Evolutionary conservation across 2,797 vertebrate species (phyloP).

Genomic region (Megaceryle alcyon): DNA sequence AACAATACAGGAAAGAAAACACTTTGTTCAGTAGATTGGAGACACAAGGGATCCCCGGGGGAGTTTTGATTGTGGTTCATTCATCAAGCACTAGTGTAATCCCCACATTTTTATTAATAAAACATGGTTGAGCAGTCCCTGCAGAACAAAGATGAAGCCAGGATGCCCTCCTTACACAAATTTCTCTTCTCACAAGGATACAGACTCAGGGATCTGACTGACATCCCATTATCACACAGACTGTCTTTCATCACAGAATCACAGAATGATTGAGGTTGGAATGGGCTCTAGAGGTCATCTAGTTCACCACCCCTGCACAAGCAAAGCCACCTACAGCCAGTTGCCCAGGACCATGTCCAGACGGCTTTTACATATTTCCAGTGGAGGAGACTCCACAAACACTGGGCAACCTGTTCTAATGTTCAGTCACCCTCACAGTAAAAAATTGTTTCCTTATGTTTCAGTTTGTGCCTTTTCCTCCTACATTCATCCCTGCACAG

Average conservation of each 20-base stretch:
- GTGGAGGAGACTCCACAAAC: neutral
- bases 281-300: too few relatives aligned
- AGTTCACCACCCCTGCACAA: too few relatives aligned
- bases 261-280: too few relatives aligned
- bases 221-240: neutral
- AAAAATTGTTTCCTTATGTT: neutral
- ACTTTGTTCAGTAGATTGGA: neutral
- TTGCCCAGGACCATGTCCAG: too few relatives aligned
- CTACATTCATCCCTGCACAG: neutral
- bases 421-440: neutral
- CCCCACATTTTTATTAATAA: neutral
- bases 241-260: neutral
- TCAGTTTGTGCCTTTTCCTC: neutral
- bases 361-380: neutral
- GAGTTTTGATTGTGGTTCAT: neutral
- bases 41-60: neutral
- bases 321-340: too few relatives aligned
- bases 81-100: neutral
- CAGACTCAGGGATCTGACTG: neutral
- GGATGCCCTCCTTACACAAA: neutral
- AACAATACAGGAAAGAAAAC: neutral
- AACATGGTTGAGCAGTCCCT: neutral
- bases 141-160: neutral
- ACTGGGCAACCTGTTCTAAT: neutral
- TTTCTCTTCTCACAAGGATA: neutral